Evolutionary conservation across 2,797 vertebrate species (phyloP), one percentile per base, ranked within the genome.

Genomic region (Paratrypauchen microcephalus): DNA sequence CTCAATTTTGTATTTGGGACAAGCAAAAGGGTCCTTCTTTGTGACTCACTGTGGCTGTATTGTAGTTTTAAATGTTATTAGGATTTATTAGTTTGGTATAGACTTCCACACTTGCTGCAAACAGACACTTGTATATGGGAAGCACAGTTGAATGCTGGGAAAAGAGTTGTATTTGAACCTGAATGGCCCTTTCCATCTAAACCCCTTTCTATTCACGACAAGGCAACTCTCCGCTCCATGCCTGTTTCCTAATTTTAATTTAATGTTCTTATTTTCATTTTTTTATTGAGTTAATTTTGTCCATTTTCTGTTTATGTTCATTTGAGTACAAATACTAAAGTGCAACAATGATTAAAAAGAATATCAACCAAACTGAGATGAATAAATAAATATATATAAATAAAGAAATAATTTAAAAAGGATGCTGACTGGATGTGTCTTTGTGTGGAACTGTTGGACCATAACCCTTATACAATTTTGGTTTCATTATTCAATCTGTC

Each of bases 301-400:
- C 90, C 91, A 87, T 92, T 87, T 93, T 89, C 71, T 92, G 91
- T 92, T 91, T 83, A 76, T 86, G 82, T 88, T 86, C 23, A 93
- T 95, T 96, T 93, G 92, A 96, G 92, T 96, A 90, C 91, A 93
- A 95, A 93, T 94, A 93, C 92, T 94, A 92, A 93, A 94, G 89
- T 94, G 92, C 92, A 92, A 93, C 85, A 87, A 92, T 86, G 90
- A 91, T 90, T 91, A 88, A 93, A 93, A 94, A 90, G 81, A 92
- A 89, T 94, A 93, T 92, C 92, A 94, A 93, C 92, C 92, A 94
- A 94, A 94, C 92, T 92, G 91, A 94, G 92, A 94, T 94, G 90
- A 93, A 93, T 93, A 93, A 88, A 93, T 92, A 92, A 92, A 94
- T 93, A 94, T 92, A 94, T 92, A 94, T 93, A 93, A 89, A 94